These are phyloP conservation scores for Mactra quadrangularis DNA, from an alignment of 1,140 invertebrate species.

Conservation along the genomic window DNA sequence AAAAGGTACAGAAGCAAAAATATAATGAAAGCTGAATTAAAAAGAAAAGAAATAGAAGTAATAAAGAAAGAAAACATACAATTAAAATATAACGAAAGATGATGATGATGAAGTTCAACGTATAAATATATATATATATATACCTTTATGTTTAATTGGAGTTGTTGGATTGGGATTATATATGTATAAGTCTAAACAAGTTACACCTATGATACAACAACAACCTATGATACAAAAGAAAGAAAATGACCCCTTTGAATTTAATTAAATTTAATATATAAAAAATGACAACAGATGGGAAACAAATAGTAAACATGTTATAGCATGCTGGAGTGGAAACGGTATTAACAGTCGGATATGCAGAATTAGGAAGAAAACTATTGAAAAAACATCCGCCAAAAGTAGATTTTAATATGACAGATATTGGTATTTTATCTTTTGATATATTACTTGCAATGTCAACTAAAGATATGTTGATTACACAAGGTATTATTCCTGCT, in stretches of 20 bases:
- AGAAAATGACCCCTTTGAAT: no score
- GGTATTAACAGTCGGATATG: not conserved
- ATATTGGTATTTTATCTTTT: no score
- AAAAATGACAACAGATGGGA: slow-evolving; percentile 9
- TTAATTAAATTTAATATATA: no score
- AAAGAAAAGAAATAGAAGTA: not conserved
- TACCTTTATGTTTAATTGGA: not conserved
- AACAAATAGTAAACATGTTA: no score
- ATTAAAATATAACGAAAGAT: not conserved
- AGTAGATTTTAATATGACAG: no score
- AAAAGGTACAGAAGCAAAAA: not conserved
- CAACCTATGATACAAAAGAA: no score
- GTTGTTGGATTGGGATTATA: not conserved
- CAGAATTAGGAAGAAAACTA: no score
- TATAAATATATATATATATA: no score
- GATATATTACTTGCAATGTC: no score
- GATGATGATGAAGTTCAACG: no score
- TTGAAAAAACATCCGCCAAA: no score
- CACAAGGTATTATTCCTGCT: slow-evolving; percentile 9
- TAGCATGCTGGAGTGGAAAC: slow-evolving; percentile 17
- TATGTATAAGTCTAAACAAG: not conserved
- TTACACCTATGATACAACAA: no score
- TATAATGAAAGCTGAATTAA: not conserved
- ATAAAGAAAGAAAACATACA: not conserved
- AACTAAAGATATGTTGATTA: slow-evolving; percentile 15